Conservation (phyloP, 1,140 invertebrate genomes). For the Drosophila athabasca region DNA sequence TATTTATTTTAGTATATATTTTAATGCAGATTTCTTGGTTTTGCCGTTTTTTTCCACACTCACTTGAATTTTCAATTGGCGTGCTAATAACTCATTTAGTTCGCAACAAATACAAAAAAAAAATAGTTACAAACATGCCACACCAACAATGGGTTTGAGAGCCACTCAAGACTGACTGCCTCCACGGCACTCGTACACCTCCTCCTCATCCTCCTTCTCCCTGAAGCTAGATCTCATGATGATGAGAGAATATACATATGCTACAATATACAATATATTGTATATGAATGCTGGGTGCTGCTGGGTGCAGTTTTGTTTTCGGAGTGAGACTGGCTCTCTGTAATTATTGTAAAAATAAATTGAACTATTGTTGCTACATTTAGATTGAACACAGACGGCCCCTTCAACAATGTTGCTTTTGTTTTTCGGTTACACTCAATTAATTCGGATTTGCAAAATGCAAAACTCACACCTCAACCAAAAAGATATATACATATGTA, state of each 20-base stretch:
- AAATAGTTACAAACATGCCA: constrained; percentile 67
- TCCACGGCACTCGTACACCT: background rate
- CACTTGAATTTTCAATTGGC: constrained; percentile 76
- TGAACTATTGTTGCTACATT: constrained; percentile 80
- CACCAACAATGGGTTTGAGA: constrained; percentile 41
- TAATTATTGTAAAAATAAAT: constrained; percentile 82
- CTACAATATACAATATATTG: background rate
- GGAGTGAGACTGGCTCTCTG: constrained; percentile 24
- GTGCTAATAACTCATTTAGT: constrained; percentile 82
- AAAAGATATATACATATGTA: constrained; percentile 21
- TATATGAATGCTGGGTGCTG: constrained; percentile 35
- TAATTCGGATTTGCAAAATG: constrained; percentile 78
- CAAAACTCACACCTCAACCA: constrained; percentile 66
- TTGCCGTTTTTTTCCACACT: constrained; percentile 34
- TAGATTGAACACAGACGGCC: constrained; percentile 46
- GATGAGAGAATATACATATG: constrained; percentile 65
- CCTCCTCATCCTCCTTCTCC: constrained; percentile 6
- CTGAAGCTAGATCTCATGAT: constrained; percentile 38
- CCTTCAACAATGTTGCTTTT: constrained; percentile 70
- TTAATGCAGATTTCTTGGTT: constrained; percentile 52
- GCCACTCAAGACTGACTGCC: constrained; percentile 31
- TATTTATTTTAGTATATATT: constrained; percentile 9
- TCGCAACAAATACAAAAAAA: constrained; percentile 67
- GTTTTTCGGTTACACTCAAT: constrained; percentile 77
- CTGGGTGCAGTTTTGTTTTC: constrained; percentile 44